These are phyloP conservation scores for Podotricha telesiphe DNA, from an alignment of 2,888 invertebrate species.

Conservation along the genomic window DNA sequence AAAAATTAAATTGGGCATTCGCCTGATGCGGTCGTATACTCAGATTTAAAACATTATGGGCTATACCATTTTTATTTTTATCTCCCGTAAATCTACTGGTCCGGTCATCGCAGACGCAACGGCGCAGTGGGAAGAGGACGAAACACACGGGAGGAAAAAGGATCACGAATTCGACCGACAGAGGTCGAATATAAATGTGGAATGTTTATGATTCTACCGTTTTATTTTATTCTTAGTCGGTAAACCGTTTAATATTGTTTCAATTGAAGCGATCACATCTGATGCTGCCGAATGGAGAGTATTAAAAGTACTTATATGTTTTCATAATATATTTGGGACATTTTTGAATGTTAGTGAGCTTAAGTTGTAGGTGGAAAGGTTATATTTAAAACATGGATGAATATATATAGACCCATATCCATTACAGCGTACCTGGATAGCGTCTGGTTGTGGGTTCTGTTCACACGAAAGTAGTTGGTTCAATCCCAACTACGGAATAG, in stretches of 20 bases:
- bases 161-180: constrained; percentile 65
- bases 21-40: constrained; percentile 62
- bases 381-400: too few relatives aligned
- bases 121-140: constrained; percentile 71
- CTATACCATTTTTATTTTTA: constrained; percentile 78
- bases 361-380: too few relatives aligned
- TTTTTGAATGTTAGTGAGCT: constrained; percentile 21
- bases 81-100: constrained; percentile 73
- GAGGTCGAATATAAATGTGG: constrained; percentile 83
- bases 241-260: constrained; percentile 82
- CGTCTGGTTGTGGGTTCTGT: too few relatives aligned
- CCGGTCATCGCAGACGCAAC: constrained; percentile 73
- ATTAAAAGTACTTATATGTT: constrained; percentile 69
- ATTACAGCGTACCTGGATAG: too few relatives aligned
- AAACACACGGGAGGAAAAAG: constrained; percentile 52
- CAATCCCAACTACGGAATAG: too few relatives aligned
- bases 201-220: constrained; percentile 84
- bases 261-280: constrained; percentile 82
- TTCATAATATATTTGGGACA: constrained; percentile 74
- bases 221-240: constrained; percentile 81
- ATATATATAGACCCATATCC: too few relatives aligned
- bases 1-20: constrained; percentile 77
- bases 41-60: constrained; percentile 81
- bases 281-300: constrained; percentile 77
- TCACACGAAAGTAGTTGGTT: too few relatives aligned